These are phyloP conservation scores for Puntigrus tetrazona DNA, from an alignment of 2,113 vertebrate genomes.

Conservation along the genomic window DNA sequence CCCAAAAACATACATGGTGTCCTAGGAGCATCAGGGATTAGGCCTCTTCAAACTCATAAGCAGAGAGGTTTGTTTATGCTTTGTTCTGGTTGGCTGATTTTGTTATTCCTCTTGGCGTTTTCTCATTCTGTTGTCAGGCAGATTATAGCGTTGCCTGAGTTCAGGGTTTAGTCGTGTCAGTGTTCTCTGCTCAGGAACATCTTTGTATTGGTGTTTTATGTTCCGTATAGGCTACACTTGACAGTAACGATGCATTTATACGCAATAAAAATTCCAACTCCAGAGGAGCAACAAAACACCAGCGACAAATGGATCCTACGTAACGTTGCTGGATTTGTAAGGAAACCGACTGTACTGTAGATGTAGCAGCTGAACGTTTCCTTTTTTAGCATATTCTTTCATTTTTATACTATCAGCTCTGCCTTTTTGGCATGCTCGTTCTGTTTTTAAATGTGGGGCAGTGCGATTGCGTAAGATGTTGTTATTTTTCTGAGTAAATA, in stretches of 20 bases:
- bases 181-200: neutral
- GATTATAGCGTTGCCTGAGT: neutral
- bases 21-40: neutral
- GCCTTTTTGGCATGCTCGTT: neutral
- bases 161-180: neutral
- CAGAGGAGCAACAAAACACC: neutral
- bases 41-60: neutral
- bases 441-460: neutral
- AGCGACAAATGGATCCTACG: neutral
- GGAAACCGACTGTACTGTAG: neutral
- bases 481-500: conserved; percentile 15
- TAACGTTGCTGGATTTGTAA: neutral
- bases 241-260: neutral
- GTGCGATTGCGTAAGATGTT: conserved; percentile 17
- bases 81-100: neutral
- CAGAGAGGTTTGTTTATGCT: neutral
- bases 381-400: neutral
- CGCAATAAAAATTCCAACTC: neutral
- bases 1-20: neutral
- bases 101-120: neutral
- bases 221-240: neutral
- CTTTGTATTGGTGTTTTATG: neutral
- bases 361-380: neutral
- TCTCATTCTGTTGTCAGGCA: neutral
- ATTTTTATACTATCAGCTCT: neutral